Conservation (phyloP, 23 tunicate species). For the Phallusia fumigata region DNA sequence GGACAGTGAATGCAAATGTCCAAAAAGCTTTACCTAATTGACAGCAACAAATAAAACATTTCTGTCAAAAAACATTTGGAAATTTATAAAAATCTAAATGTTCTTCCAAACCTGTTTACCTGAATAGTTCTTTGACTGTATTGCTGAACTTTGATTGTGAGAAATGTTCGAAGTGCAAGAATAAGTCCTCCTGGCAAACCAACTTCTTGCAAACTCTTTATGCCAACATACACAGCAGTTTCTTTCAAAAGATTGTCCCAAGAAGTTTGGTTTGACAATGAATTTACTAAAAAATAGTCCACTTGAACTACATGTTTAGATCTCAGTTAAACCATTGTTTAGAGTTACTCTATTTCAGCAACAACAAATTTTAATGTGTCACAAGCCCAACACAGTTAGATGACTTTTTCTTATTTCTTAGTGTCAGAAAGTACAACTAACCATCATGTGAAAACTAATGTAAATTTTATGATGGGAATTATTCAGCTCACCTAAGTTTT, state of each 20-base stretch:
- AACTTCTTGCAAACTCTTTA: conserved; percentile 77
- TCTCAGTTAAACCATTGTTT: too few species aligned
- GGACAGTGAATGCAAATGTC: conserved; percentile 85
- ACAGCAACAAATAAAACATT: too few species aligned
- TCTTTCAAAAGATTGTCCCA: conserved; percentile 62
- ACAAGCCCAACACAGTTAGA: too few species aligned
- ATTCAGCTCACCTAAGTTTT: conserved; percentile 58
- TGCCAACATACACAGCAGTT: conserved; percentile 53
- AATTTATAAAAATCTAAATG: too few species aligned
- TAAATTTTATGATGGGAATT: background rate
- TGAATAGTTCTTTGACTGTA: conserved; percentile 77
- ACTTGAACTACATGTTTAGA: too few species aligned
- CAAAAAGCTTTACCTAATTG: conserved; percentile 50
- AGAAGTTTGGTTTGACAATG: conserved; percentile 31
- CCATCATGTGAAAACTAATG: too few species aligned
- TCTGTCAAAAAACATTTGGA: too few species aligned
- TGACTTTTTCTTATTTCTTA: too few species aligned
- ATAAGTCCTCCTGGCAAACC: conserved; percentile 65
- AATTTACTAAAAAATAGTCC: conserved; percentile 37
- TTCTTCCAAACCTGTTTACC: conserved; percentile 24
- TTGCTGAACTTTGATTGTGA: conserved; percentile 79
- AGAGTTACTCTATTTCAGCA: background rate
- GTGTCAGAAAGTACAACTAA: too few species aligned
- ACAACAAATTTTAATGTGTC: conserved; percentile 1
- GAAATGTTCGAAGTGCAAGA: conserved; percentile 64